Evolutionary conservation across 2,888 invertebrate genomes (phyloP), one percentile per base, ranked within the genome.

Genomic region (Ferdinandea cuprea): DNA sequence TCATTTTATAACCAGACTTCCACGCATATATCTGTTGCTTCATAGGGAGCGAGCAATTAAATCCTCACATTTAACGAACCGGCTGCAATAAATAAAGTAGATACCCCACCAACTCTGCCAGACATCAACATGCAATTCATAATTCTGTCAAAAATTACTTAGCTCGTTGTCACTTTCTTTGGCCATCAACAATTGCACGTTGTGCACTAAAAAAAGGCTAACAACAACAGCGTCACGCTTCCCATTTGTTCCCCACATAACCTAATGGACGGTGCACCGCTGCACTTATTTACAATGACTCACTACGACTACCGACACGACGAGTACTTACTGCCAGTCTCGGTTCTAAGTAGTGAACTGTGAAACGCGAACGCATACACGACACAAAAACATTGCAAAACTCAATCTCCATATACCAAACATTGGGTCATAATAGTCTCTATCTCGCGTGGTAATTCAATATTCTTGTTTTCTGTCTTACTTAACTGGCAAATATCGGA

Each of bases 391-490:
- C 15, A 30, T 77, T 77, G 69, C 61, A 46, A 69, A 63, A 56
- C 40, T n/a, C 61, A 46, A 79, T 66, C 21, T 59, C 52, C 21
- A 21, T 8, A 42, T 3, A 11, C 9, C 25, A 37, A 37, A n/a
- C 28, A 72, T 66, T 66, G 17, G 59, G 37, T 61, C 52, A 44
- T 44, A 35, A 50, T 50, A 8, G 32, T 42, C 42, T 58, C 52
- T 54, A 35, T 37, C 54, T 54, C 37, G 28, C 1, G 40, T 32
- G 56, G 81, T 76, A 72, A 81, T 61, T 61, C 72, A 66, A 77
- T 77, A 72, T 65, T 65, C 66, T 71, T 72, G 77, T 59, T 59
- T 58, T 65, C 46, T 46, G 66, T 68, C 76, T 59, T 52, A 58
- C 74, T 69, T 35, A 76, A 46, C 56, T 63, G 35, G 35, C 66